These are phyloP conservation scores for Linnaemya vulpina DNA, from an alignment of 2,888 invertebrate genomes.

Conservation along the genomic window DNA sequence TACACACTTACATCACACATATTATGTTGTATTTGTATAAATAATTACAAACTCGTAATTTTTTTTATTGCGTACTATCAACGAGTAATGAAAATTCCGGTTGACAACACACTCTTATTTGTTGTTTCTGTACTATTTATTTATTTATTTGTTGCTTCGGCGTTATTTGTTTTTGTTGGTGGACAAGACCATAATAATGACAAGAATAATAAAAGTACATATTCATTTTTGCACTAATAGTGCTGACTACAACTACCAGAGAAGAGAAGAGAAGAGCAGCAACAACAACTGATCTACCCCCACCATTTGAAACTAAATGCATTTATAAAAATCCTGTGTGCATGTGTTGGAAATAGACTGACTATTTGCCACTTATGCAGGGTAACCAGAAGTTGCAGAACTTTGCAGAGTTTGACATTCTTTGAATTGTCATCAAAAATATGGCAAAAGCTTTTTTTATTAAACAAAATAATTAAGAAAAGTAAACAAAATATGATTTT, in stretches of 20 bases:
- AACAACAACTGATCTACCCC: slow-evolving; percentile 54
- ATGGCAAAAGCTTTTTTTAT: no score
- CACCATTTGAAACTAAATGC: slow-evolving; percentile 39
- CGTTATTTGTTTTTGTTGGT: slow-evolving; percentile 33
- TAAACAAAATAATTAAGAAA: no score
- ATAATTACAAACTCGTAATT: slow-evolving; percentile 64
- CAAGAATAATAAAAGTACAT: slow-evolving; percentile 21
- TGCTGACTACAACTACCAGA: slow-evolving; percentile 48
- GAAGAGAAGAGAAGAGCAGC: slow-evolving; percentile 6
- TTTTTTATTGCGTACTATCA: slow-evolving; percentile 60
- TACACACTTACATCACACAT: not conserved
- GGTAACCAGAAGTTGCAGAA: slow-evolving; percentile 19
- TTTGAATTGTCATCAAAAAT: no score
- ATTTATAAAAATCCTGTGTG: slow-evolving; percentile 1
- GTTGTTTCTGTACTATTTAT: slow-evolving; percentile 33
- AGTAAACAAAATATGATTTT: no score
- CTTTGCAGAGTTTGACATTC: no score
- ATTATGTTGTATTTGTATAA: not conserved
- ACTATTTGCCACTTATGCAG: not conserved
- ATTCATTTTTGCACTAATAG: slow-evolving; percentile 35
- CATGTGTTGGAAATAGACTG: slow-evolving; percentile 41
- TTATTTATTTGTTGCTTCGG: slow-evolving; percentile 5
- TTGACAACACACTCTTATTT: slow-evolving; percentile 67
- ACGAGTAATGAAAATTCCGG: slow-evolving; percentile 66
- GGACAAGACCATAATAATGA: slow-evolving; percentile 37